phyloP scores from a whole-genome alignment of 2,113 vertebrate species.

The Stigmatopora nigra region DNA sequence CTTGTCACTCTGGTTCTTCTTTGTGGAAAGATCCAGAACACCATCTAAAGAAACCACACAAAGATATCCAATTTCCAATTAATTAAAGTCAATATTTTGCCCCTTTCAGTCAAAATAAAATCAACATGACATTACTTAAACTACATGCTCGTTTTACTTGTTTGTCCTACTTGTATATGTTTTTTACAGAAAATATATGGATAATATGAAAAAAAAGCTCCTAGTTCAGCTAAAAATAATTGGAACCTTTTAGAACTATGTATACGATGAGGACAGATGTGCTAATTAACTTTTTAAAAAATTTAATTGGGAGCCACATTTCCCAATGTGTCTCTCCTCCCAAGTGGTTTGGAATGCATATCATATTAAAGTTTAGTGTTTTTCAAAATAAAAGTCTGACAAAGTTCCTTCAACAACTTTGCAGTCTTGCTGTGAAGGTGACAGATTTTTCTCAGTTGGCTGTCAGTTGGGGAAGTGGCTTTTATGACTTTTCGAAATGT shows the following conservation, averaged over 20 bases:
- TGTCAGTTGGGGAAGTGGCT: not conserved
- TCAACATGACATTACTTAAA: too few species aligned
- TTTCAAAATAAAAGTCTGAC: not conserved
- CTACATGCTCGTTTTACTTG: too few species aligned
- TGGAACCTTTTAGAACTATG: too few species aligned
- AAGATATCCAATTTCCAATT: not conserved
- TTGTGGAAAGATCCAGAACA: constrained; percentile 95
- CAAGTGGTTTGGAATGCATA: not conserved
- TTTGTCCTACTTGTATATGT: not conserved
- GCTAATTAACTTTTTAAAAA: not conserved
- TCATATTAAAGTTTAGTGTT: not conserved
- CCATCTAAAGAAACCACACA: constrained; percentile 73
- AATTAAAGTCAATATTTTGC: not conserved
- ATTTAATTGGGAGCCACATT: not conserved
- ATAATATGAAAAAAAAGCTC: too few species aligned
- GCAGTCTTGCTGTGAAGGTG: not conserved
- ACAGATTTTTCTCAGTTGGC: not conserved
- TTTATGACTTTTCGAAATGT: not conserved
- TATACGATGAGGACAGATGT: not conserved
- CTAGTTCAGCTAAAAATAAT: too few species aligned
- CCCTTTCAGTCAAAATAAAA: not conserved
- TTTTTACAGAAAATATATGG: too few species aligned
- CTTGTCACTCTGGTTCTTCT: constrained; percentile 82
- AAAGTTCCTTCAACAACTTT: not conserved
- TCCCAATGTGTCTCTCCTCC: not conserved